phyloP scores from a whole-genome alignment of 2,888 invertebrate genomes.

The Dorcus parallelipipedus region DNA sequence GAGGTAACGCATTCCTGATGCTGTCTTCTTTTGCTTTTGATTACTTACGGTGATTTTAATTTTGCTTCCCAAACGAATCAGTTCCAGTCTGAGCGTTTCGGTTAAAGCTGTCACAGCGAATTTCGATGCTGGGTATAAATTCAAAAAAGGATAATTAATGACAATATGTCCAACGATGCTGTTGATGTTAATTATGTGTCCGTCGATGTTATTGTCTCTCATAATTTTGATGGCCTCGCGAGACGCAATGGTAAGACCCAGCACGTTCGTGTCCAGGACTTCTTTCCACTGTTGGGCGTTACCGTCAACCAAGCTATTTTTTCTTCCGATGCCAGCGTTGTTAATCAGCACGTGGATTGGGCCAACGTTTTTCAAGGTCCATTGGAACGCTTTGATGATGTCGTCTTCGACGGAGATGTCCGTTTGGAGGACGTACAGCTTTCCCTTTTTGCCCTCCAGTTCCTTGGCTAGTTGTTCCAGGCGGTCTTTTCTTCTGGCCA shows the following conservation, averaged over 20 bases:
- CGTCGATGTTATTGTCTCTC: constrained; percentile 4
- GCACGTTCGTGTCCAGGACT: constrained; percentile 10
- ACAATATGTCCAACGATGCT: constrained; percentile 7
- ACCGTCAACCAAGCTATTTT: constrained; percentile 1
- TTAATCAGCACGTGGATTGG: constrained; percentile 3
- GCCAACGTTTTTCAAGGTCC: constrained; percentile 3
- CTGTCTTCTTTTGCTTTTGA: too few relatives aligned
- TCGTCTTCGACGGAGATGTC: constrained; percentile 6
- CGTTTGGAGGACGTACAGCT: not conserved
- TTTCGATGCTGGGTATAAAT: constrained; percentile 1
- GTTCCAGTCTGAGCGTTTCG: constrained; percentile 1
- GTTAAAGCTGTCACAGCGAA: not conserved
- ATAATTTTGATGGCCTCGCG: constrained; percentile 12
- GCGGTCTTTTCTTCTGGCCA: constrained; percentile 1
- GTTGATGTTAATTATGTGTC: constrained; percentile 14
- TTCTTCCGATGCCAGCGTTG: constrained; percentile 5
- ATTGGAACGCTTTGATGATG: not conserved
- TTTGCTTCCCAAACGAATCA: constrained; percentile 1
- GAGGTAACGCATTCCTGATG: too few relatives aligned
- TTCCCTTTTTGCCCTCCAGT: not conserved
- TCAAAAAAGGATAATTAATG: not conserved
- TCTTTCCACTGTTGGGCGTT: constrained; percentile 4
- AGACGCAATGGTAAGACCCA: constrained; percentile 3
- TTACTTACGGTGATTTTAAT: constrained; percentile 3
- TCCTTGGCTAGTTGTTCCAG: not conserved